Percentiles rank a stretch among this genome's conserved stretches.
phyloP scores from a whole-genome alignment of 92 coral and sea anemone genomes.

The Pocillopora grandis region DNA sequence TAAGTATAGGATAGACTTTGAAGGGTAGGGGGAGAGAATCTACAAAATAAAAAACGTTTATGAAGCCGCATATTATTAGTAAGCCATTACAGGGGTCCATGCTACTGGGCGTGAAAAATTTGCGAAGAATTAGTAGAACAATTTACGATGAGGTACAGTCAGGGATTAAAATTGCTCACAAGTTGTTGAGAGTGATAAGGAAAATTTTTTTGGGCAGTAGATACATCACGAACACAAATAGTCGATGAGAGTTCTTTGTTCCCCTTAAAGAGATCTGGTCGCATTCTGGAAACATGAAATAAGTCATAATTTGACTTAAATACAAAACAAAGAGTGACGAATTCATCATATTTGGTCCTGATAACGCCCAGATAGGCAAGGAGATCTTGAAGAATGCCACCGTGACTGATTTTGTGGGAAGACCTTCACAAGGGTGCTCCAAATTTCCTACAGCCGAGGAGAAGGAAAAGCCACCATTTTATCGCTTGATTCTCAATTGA shows the following conservation, averaged over 20 bases:
- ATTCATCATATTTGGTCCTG: too few relatives aligned
- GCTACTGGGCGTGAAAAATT: constrained; percentile 2
- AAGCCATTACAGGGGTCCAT: not conserved
- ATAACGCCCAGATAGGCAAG: too few relatives aligned
- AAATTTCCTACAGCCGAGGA: too few relatives aligned
- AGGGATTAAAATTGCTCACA: constrained; percentile 9
- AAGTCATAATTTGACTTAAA: too few relatives aligned
- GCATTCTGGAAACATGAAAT: too few relatives aligned
- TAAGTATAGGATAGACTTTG: not conserved
- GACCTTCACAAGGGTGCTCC: too few relatives aligned
- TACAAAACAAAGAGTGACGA: too few relatives aligned
- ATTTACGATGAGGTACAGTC: not conserved
- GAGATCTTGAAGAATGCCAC: too few relatives aligned
- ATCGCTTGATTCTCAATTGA: too few relatives aligned
- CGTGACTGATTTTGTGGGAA: too few relatives aligned
- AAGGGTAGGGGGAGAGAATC: not conserved
- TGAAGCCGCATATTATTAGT: not conserved
- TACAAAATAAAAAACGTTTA: not conserved
- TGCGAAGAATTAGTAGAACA: constrained; percentile 27
- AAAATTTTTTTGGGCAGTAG: constrained; percentile 4
- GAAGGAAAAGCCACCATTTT: too few relatives aligned
- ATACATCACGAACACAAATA: not conserved
- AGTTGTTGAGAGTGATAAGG: not conserved
- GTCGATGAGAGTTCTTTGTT: not conserved
- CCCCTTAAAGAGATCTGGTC: too few relatives aligned